A percentile compares a stretch with the other conserved stretches of the same genome.
Evolutionary conservation across 2,113 vertebrate genomes (phyloP).

Genomic region (Pan paniscus): DNA sequence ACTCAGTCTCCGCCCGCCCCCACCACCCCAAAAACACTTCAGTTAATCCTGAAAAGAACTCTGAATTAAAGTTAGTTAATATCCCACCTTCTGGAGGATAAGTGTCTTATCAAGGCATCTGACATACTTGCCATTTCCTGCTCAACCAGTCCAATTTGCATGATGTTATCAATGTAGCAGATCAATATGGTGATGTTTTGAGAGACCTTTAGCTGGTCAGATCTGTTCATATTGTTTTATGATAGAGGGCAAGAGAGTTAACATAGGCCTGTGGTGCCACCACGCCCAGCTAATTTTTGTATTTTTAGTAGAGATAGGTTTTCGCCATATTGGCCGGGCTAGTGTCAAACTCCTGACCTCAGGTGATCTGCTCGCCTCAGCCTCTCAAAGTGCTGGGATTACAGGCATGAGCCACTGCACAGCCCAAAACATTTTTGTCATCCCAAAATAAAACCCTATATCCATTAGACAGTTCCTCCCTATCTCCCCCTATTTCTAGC

Average conservation of each 20-base stretch:
- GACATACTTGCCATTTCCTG: slow-evolving; percentile 11
- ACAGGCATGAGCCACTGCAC: too few species aligned
- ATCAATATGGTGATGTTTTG: background rate
- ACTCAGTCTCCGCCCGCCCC: too few species aligned
- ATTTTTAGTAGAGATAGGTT: too few species aligned
- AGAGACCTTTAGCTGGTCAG: background rate
- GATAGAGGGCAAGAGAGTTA: background rate
- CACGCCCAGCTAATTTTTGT: too few species aligned
- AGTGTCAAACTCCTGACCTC: too few species aligned
- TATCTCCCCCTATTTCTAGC: background rate
- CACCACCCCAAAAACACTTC: background rate
- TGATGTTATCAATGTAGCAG: background rate
- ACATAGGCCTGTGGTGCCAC: background rate
- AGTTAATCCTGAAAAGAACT: background rate
- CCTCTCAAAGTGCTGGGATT: too few species aligned
- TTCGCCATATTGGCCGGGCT: too few species aligned
- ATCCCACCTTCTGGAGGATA: background rate
- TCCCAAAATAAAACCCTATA: background rate
- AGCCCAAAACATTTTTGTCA: background rate
- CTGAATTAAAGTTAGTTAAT: background rate
- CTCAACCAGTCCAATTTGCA: background rate
- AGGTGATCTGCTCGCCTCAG: too few species aligned
- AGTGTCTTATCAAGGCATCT: background rate
- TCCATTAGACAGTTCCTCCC: background rate
- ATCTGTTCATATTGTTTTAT: background rate